Evolutionary conservation across 2,888 invertebrate species (phyloP).

Genomic region (Villa cingulata): DNA sequence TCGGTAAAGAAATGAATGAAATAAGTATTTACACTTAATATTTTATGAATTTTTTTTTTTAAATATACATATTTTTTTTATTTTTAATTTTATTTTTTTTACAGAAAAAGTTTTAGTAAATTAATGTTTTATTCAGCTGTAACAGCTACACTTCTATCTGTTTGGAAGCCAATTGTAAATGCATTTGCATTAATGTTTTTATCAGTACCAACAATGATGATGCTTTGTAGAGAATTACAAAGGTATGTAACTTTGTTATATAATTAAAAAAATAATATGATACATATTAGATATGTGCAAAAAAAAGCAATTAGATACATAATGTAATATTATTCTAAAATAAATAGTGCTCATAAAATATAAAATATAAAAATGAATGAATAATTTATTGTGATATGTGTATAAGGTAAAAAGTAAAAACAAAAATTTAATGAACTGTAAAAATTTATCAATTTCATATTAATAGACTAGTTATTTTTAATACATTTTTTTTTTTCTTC

Average conservation of each 20-base stretch:
- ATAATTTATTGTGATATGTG: no score
- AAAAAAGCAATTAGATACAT: no score
- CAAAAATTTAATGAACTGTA: no score
- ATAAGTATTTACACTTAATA: conserved; percentile 10
- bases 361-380: no score
- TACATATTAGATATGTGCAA: not conserved
- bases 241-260: conserved; percentile 44
- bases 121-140: conserved; percentile 46
- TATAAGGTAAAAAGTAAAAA: no score
- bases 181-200: conserved; percentile 69
- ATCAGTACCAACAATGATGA: conserved; percentile 52
- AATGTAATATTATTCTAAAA: no score
- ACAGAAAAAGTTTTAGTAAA: conserved; percentile 48
- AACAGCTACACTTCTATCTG: conserved; percentile 51
- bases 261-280: not conserved
- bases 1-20: no score
- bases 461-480: no score
- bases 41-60: conserved; percentile 3
- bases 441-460: no score
- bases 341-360: no score
- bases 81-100: conserved; percentile 18
- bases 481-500: no score
- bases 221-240: conserved; percentile 52
- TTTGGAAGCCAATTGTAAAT: conserved; percentile 66
- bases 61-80: not conserved